Conservation (phyloP, 2,113 vertebrate genomes). For the Muntiacus reevesi region DNA sequence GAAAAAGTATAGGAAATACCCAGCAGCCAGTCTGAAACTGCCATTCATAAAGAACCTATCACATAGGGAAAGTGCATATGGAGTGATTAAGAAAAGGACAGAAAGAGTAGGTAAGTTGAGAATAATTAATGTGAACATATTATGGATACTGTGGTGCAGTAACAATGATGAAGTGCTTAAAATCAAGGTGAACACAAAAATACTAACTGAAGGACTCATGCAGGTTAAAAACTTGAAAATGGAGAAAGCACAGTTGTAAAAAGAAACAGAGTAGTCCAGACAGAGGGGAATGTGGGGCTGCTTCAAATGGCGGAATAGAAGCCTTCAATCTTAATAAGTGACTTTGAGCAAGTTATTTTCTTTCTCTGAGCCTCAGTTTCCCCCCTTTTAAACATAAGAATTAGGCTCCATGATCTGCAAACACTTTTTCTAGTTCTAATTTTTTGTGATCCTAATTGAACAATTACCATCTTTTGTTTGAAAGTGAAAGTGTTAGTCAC, state of each 20-base stretch:
- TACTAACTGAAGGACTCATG: neutral
- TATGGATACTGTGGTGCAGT: neutral
- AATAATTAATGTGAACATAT: slow-evolving; percentile 59
- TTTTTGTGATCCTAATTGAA: neutral
- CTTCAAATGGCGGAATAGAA: neutral
- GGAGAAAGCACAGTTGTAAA: neutral
- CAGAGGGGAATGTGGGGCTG: neutral
- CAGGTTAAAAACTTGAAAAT: slow-evolving; percentile 26
- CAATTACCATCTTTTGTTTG: neutral
- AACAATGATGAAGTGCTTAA: slow-evolving; percentile 49
- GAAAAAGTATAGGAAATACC: slow-evolving; percentile 60
- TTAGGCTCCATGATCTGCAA: neutral
- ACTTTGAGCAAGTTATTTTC: neutral
- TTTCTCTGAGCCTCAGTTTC: neutral
- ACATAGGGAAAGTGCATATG: slow-evolving; percentile 54
- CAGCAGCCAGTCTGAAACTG: slow-evolving; percentile 50
- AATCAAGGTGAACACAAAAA: slow-evolving; percentile 32
- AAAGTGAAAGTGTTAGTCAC: neutral
- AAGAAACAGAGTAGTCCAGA: neutral
- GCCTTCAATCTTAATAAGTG: neutral
- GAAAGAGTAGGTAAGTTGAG: slow-evolving; percentile 46
- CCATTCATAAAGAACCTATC: slow-evolving; percentile 51
- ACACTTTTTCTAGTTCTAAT: neutral
- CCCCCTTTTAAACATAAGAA: neutral
- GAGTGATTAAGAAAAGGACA: slow-evolving; percentile 54